These are phyloP conservation scores for Steinernema feltiae DNA, from an alignment of 1,140 invertebrate genomes.

Conservation along the genomic window DNA sequence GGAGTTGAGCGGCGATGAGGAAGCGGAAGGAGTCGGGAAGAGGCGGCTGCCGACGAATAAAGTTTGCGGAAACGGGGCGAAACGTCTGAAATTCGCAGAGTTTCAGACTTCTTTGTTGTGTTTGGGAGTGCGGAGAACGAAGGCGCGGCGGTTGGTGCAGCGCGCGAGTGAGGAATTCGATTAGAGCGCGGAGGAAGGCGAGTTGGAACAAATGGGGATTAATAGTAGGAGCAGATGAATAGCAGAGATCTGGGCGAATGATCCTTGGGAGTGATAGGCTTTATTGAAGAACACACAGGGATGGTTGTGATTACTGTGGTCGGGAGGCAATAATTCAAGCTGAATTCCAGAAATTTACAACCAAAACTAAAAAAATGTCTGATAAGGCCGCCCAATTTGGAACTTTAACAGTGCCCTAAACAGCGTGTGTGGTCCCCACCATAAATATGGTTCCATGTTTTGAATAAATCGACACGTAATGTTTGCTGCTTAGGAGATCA, in stretches of 20 bases:
- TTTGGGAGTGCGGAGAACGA: not conserved
- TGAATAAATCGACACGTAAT: too few species aligned
- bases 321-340: not conserved
- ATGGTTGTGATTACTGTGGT: not conserved
- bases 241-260: not conserved
- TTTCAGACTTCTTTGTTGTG: not conserved
- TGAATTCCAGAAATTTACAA: not conserved
- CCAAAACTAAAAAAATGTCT: not conserved
- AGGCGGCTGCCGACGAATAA: not conserved
- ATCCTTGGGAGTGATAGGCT: not conserved
- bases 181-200: not conserved
- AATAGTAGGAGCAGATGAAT: not conserved
- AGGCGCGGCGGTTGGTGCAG: too few species aligned
- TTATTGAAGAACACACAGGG: not conserved
- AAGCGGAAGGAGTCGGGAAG: too few species aligned
- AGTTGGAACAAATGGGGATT: not conserved
- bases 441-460: not conserved
- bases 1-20: not conserved
- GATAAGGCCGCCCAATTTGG: not conserved
- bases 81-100: not conserved
- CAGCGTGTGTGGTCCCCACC: not conserved
- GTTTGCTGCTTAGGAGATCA: too few species aligned
- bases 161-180: not conserved
- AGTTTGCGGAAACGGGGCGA: not conserved
- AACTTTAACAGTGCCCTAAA: not conserved